These are phyloP conservation scores for Pristionchus arcanus DNA, from an alignment of 2,888 invertebrate species.

Conservation along the genomic window DNA sequence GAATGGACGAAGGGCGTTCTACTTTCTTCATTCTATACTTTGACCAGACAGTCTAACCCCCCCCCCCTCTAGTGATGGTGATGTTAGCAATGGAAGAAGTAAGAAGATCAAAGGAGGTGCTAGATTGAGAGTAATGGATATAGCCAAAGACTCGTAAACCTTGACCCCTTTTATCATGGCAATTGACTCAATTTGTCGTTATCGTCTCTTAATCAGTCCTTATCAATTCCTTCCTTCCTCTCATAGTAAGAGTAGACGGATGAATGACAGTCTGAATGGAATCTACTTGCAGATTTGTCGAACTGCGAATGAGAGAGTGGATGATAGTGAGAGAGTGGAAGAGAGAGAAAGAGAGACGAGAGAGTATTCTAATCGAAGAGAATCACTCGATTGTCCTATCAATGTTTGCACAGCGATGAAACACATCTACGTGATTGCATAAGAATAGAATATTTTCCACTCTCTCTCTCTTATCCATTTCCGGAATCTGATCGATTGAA, in stretches of 20 bases:
- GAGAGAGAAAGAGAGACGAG: not conserved
- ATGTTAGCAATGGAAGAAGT: not conserved
- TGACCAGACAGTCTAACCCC: not conserved
- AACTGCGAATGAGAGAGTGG: conserved; percentile 17
- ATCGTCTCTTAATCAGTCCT: conserved; percentile 7
- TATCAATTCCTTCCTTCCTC: not conserved
- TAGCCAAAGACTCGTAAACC: not conserved
- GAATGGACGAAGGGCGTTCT: not conserved
- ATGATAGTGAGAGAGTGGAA: not conserved
- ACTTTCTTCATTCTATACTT: conserved; percentile 18
- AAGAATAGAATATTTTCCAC: not conserved
- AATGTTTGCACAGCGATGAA: conserved; percentile 29
- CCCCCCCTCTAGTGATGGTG: not conserved
- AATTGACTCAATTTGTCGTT: not conserved
- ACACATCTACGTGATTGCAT: conserved; percentile 31
- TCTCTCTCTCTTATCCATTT: not conserved
- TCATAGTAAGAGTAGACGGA: not conserved
- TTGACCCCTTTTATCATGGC: conserved; percentile 26
- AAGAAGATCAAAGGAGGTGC: not conserved
- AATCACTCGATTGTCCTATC: conserved; percentile 16
- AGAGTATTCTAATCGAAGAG: not conserved
- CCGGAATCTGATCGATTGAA: not conserved
- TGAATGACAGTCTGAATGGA: conserved; percentile 36
- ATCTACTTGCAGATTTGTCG: not conserved
- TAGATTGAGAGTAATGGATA: not conserved